Base-by-base conservation (phyloP, 2,797 vertebrate genomes). In the Chelon labrosus region DNA sequence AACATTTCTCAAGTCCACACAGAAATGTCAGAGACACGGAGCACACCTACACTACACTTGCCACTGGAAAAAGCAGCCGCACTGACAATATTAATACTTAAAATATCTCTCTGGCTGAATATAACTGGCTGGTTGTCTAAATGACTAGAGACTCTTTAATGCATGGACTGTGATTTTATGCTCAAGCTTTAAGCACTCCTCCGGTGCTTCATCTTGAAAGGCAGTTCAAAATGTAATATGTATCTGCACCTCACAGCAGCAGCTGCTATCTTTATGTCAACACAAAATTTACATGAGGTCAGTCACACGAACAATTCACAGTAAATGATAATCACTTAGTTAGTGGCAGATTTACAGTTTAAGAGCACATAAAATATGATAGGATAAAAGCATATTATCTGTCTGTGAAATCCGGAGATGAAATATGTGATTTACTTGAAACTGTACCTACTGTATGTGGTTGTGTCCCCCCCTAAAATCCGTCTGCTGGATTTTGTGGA, bases 401-500 rank as follows among this genome's bases (percentile, higher is more conserved):
- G 75, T 70, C 60, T 62, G 50, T 71, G 56, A 77, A 88, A 83
- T 86, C 70, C 79, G 73, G 31, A 73, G 73, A 84, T 85, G 73
- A 77, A 71, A 86, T 82, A 76, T 75, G 52, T 68, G 79, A 88
- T 80, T 84, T 47, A 72, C 51, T 68, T 37, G 14, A 79, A 84
- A 78, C 57, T 78, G 56, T 41, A 70, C 65, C 65, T 60, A 83
- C 68, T 70, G 49, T 80, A 65, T 82, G 60, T 52, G 58, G 41
- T 41, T 46, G 35, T 59, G 51, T 35, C 7, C 16, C n/a, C 46
- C 38, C 37, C 16, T 44, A 73, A 79, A 86, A 82, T 75, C 79
- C 75, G 85, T 92, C 87, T 52, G 25, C 64, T 64, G 86, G 91
- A 89, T 91, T 94, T 88, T 82, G 57, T 55, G 79, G 88, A 90